A percentile compares a stretch with the other conserved stretches of the same genome.
These are phyloP conservation scores for Hipparchia semele DNA, from an alignment of 2,888 invertebrate species.

Conservation along the genomic window DNA sequence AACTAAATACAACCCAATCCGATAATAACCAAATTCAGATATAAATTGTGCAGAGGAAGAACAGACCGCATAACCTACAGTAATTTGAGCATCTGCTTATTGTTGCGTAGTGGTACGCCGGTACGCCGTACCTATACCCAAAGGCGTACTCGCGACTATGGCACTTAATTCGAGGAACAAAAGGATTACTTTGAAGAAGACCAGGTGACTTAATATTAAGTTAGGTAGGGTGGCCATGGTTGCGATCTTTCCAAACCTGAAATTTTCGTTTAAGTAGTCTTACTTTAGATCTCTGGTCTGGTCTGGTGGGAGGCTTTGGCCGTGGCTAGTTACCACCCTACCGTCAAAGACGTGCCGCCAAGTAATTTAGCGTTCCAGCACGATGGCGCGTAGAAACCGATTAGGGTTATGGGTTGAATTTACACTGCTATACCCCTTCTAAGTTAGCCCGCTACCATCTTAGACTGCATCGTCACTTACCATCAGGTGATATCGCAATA, in stretches of 20 bases:
- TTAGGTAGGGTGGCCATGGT: conserved; percentile 25
- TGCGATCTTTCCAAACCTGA: background rate
- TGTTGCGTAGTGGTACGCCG: conserved; percentile 17
- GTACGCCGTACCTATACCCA: background rate
- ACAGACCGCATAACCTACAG: conserved; percentile 15
- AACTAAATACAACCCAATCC: background rate
- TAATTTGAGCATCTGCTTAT: conserved; percentile 28
- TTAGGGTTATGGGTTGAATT: too few species aligned
- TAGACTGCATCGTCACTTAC: too few species aligned
- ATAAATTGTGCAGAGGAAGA: conserved; percentile 21
- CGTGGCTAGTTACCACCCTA: too few species aligned
- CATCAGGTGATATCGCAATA: too few species aligned
- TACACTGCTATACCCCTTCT: too few species aligned
- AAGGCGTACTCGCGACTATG: conserved; percentile 29
- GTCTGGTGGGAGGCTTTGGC: too few species aligned
- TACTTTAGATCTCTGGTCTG: too few species aligned
- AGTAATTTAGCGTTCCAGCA: too few species aligned
- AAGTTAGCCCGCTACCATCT: too few species aligned
- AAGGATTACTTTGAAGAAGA: conserved; percentile 35
- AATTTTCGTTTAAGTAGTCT: too few species aligned
- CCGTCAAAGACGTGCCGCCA: too few species aligned
- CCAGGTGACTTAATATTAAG: conserved; percentile 33
- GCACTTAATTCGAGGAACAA: conserved; percentile 28
- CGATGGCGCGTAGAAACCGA: too few species aligned
- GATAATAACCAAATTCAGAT: background rate